phyloP scores from a whole-genome alignment of 2,113 vertebrate genomes.

The Fregetta grallaria region DNA sequence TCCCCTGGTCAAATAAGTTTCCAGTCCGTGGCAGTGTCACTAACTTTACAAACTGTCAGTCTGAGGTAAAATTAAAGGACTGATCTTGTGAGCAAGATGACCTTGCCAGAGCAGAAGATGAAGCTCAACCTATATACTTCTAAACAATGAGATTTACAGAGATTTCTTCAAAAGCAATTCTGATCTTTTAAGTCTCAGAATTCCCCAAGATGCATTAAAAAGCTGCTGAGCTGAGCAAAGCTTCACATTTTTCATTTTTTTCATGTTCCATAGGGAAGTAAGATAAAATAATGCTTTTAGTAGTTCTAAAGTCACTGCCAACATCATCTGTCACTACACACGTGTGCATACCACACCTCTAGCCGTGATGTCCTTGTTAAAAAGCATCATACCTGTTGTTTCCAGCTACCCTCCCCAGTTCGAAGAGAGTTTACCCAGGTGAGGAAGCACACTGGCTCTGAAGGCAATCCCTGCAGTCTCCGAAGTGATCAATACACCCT shows the following conservation, averaged over 20 bases:
- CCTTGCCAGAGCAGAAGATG: conserved; percentile 14
- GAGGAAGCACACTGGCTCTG: not conserved
- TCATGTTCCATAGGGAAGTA: not conserved
- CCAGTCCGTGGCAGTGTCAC: not conserved
- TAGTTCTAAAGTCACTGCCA: not conserved
- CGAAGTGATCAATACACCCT: not conserved
- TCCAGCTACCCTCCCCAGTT: not conserved
- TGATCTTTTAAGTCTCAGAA: conserved; percentile 27
- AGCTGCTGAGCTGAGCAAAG: not conserved
- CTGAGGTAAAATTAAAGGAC: conserved; percentile 5
- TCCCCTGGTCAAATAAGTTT: not conserved
- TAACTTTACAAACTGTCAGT: not conserved
- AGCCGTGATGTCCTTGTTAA: not conserved
- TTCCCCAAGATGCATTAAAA: conserved; percentile 21
- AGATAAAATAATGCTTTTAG: not conserved
- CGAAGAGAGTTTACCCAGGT: not conserved
- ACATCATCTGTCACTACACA: not conserved
- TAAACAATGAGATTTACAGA: not conserved
- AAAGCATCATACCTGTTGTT: not conserved
- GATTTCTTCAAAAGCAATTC: conserved; percentile 33
- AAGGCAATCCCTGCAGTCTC: not conserved
- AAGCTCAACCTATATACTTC: conserved; percentile 7
- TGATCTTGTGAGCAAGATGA: not conserved
- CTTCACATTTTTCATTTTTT: not conserved
- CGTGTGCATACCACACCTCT: not conserved